Conservation (phyloP, 2,113 vertebrate genomes). For the Scatophagus argus region DNA sequence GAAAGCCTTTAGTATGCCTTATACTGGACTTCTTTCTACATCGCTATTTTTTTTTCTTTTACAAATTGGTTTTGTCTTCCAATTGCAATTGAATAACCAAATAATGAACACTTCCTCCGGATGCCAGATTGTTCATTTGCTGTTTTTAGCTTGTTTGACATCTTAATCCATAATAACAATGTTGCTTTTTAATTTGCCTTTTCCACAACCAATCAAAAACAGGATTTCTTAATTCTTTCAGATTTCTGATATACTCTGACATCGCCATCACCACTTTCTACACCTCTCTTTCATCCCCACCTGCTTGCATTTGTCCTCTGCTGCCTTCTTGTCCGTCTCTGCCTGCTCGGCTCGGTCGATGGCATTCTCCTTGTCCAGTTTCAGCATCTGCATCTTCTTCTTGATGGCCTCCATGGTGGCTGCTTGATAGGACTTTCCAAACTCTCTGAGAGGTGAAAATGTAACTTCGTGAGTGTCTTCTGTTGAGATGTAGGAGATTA, state of each 20-base stretch:
- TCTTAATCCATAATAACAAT: not conserved
- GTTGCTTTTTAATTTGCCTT: not conserved
- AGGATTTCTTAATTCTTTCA: not conserved
- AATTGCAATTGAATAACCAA: not conserved
- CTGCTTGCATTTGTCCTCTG: slow-evolving; percentile 95
- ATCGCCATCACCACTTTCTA: not conserved
- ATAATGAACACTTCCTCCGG: not conserved
- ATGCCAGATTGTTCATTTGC: not conserved
- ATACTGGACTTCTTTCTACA: slow-evolving; percentile 1
- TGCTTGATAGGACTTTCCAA: slow-evolving; percentile 18
- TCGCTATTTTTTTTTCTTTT: not conserved
- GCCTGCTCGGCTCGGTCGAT: slow-evolving; percentile 96
- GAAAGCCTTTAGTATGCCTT: not conserved
- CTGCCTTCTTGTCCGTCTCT: slow-evolving; percentile 94
- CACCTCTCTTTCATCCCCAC: slow-evolving; percentile 76
- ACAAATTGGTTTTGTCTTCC: not conserved
- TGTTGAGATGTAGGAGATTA: slow-evolving; percentile 33
- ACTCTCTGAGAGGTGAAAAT: slow-evolving; percentile 40
- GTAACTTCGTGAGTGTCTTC: slow-evolving; percentile 5
- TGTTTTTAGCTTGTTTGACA: not conserved
- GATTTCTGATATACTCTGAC: not conserved
- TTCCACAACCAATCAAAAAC: not conserved
- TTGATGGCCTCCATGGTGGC: slow-evolving; percentile 94
- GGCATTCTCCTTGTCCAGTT: slow-evolving; percentile 97
- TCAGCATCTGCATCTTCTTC: slow-evolving; percentile 94